phyloP scores from a whole-genome alignment of 2,797 vertebrate genomes.

The Schizopygopsis pylzovi region DNA sequence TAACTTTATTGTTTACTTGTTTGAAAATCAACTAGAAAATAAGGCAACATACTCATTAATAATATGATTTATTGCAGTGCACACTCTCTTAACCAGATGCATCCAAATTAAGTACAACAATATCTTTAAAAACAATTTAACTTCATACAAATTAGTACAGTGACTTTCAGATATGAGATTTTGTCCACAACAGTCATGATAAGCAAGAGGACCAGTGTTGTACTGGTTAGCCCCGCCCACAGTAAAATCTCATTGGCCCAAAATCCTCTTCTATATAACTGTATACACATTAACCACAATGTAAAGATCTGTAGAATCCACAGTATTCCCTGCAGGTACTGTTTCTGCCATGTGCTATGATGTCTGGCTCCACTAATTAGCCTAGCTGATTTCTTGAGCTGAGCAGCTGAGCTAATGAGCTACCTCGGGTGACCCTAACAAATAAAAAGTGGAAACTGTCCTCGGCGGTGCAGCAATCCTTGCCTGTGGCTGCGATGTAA shows the following conservation, averaged over 20 bases:
- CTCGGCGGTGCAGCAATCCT: conserved; percentile 44
- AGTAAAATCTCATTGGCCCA: background rate
- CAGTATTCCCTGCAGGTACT: conserved; percentile 44
- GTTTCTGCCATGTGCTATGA: conserved; percentile 8
- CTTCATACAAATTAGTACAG: background rate
- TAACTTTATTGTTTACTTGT: background rate
- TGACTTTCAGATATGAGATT: background rate
- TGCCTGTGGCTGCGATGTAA: conserved; percentile 39
- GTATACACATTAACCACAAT: background rate
- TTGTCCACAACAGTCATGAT: background rate
- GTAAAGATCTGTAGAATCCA: background rate
- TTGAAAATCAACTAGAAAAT: background rate
- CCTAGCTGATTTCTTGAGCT: conserved; percentile 31
- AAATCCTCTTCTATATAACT: background rate
- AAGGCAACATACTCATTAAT: background rate
- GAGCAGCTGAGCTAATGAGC: conserved; percentile 58
- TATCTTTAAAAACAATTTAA: background rate
- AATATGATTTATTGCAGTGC: background rate
- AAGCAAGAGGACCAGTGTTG: background rate
- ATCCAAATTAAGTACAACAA: background rate
- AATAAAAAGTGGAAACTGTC: conserved; percentile 39
- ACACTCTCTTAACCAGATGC: background rate
- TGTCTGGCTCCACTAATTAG: conserved; percentile 54
- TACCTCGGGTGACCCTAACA: conserved; percentile 46
- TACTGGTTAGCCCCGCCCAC: background rate